Base-by-base conservation (phyloP, 2,888 invertebrate genomes). In the Invenusta paracnida region DNA sequence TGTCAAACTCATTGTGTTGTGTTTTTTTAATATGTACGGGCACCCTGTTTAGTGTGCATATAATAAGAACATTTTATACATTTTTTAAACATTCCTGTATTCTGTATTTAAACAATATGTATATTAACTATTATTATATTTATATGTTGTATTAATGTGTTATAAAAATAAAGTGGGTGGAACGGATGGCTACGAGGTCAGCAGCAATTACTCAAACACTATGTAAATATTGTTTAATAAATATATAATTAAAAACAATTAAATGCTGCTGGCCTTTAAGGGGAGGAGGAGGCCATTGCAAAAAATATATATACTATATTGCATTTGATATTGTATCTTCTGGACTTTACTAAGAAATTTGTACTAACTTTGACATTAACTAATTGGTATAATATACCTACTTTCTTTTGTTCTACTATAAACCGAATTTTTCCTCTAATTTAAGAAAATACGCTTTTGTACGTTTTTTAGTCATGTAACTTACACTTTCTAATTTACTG, bases 181-280 rank as follows among this genome's bases (percentile, higher is more conserved):
- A n/a, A n/a, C 48, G 48, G 48, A 48, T 48, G 48, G 48, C 48
- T 48, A 48, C 48, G 48, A 48, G 73, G 25, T 73, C 73, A 73
- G 73, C 73, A 73, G 73, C 73, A 73, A 23, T 73, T 73, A 73
- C 73, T 73, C 73, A 73, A 73, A 73, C 73, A 73, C 27, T 73
- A 73, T 73, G 73, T 73, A 73, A 73, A 73, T 73, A 73, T n/a
- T 73, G 73, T n/a, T 73, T 73, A n/a, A 73, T n/a, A n/a, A 13
- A 73, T 5, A n/a, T n/a, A 73, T 23, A 73, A 73, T 73, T 73
- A n/a, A 73, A 73, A 73, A 73, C 73, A 73, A 73, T 73, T 73
- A 73, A 73, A 73, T 73, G 17, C 73, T 73, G 73, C 73, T 73
- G 73, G 73, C 73, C 73, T 73, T 73, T 73, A 73, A 73, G 73